Percentiles rank a stretch among this genome's conserved stretches.
phyloP scores from a whole-genome alignment of 2,113 vertebrate genomes.

The Erinaceus europaeus region DNA sequence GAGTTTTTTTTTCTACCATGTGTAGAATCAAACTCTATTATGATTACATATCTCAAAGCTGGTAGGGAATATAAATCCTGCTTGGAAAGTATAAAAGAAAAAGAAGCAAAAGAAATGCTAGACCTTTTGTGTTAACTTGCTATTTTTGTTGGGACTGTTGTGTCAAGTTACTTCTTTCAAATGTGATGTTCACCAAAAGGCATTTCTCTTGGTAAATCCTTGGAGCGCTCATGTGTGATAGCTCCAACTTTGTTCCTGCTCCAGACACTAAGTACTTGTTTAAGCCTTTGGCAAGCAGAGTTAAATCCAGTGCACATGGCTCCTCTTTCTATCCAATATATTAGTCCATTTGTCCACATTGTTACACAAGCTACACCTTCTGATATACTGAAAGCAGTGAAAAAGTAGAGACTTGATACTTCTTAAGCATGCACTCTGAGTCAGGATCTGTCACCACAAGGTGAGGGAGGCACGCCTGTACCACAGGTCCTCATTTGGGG shows the following conservation, averaged over 20 bases:
- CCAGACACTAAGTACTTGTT: conserved; percentile 4
- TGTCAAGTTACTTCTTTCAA: conserved; percentile 23
- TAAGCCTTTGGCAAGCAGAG: background rate
- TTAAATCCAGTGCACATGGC: background rate
- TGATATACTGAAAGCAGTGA: background rate
- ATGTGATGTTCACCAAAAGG: conserved; percentile 48
- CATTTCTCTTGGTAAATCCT: conserved; percentile 30
- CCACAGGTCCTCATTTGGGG: background rate
- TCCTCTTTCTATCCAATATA: background rate
- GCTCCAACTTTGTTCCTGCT: conserved; percentile 24
- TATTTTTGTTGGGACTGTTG: background rate
- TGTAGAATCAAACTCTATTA: conserved; percentile 31
- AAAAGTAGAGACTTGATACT: background rate
- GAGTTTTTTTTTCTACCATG: conserved; percentile 36
- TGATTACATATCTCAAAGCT: background rate
- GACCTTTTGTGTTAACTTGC: background rate
- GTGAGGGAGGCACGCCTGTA: background rate
- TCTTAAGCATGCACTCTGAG: background rate
- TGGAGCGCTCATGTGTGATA: conserved; percentile 33
- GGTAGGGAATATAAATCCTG: conserved; percentile 30
- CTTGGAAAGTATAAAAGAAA: conserved; percentile 26
- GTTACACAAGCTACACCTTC: background rate
- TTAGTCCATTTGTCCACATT: background rate
- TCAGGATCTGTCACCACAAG: background rate
- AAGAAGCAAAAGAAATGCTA: conserved; percentile 43